Evolutionary conservation across 2,113 vertebrate genomes (phyloP).

Genomic region (Gallinago undulata): DNA sequence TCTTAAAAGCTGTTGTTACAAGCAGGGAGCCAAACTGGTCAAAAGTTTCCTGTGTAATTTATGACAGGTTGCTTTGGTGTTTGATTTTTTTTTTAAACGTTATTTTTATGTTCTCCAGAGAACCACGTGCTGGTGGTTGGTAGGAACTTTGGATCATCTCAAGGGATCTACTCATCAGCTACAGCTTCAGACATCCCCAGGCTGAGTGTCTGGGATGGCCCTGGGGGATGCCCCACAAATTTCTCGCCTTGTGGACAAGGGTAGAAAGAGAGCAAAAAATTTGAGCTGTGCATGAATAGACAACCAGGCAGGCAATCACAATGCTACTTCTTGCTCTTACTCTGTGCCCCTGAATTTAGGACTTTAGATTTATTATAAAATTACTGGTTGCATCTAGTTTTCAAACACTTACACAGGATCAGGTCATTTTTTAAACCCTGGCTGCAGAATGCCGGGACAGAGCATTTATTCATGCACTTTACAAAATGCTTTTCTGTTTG

Average conservation of each 20-base stretch:
- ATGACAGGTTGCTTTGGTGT: background rate
- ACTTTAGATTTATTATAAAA: background rate
- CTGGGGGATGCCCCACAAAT: background rate
- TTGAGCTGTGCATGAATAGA: background rate
- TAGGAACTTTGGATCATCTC: background rate
- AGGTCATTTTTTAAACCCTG: background rate
- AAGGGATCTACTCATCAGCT: background rate
- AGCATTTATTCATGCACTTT: background rate
- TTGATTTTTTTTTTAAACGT: background rate
- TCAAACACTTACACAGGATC: background rate
- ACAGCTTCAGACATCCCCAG: background rate
- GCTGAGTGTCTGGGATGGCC: rapidly evolving
- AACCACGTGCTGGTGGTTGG: background rate
- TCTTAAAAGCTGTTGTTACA: conserved; percentile 29
- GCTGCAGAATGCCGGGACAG: background rate
- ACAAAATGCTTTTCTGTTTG: background rate
- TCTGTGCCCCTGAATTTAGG: background rate
- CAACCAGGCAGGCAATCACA: background rate
- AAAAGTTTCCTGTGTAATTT: conserved; percentile 20
- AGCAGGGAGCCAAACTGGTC: conserved; percentile 22
- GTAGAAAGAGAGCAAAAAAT: background rate
- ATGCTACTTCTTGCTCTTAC: background rate
- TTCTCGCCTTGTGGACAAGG: background rate
- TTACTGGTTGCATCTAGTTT: background rate
- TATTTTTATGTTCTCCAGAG: background rate